These are phyloP conservation scores for Bradysia coprophila DNA, from an alignment of 1,140 invertebrate genomes.

Conservation along the genomic window DNA sequence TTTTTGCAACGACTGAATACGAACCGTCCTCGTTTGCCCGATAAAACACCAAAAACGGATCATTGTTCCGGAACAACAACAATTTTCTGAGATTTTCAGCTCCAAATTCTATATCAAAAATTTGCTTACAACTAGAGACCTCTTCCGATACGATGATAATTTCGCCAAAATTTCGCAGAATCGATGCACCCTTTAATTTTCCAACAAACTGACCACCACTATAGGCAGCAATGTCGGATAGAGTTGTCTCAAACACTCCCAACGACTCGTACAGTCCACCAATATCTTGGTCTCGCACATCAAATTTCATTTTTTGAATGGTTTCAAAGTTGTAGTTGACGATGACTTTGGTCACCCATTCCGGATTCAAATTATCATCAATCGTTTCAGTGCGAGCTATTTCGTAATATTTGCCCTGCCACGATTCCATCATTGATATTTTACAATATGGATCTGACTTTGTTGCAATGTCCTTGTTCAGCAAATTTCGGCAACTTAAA, in stretches of 20 bases:
- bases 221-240: not conserved
- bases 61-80: not conserved
- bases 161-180: not conserved
- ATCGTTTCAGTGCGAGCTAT: not conserved
- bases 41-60: not conserved
- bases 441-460: not conserved
- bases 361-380: not conserved
- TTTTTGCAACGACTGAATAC: not conserved
- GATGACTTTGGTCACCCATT: slow-evolving; percentile 1
- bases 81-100: not conserved
- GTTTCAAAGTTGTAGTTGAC: not conserved
- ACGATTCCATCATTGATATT: not conserved
- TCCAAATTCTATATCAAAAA: not conserved
- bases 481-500: not conserved
- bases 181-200: not conserved
- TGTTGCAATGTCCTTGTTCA: not conserved
- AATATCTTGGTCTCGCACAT: not conserved
- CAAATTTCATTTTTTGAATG: not conserved
- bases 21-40: not conserved
- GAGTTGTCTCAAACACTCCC: not conserved
- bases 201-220: not conserved
- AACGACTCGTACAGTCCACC: not conserved
- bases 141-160: not conserved
- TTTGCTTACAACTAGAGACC: not conserved
- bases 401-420: not conserved